A percentile compares a stretch with the other conserved stretches of the same genome.
Evolutionary conservation across 30 jellyfish, hydroid and myxozoan genomes (phyloP).

Genomic region (Hydractinia echinata): DNA sequence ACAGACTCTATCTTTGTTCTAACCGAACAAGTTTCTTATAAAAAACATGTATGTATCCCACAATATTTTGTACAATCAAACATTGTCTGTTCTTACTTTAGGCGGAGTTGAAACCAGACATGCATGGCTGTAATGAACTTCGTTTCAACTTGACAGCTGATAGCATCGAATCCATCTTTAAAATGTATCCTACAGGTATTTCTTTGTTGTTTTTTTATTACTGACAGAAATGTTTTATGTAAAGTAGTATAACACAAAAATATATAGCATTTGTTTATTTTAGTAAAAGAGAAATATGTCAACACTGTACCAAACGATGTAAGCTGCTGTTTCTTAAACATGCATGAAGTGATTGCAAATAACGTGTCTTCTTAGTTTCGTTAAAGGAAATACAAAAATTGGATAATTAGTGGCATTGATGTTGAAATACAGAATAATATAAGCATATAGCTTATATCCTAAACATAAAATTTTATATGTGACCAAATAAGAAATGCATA

Average conservation of each 20-base stretch:
- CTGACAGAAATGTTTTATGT: background rate
- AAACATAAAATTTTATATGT: too few relatives aligned
- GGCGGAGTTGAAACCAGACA: constrained; percentile 95
- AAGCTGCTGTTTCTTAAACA: constrained; percentile 4
- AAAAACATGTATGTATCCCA: background rate
- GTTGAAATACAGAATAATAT: too few relatives aligned
- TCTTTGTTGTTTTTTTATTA: too few relatives aligned
- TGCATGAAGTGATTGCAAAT: background rate
- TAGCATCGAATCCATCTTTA: constrained; percentile 85
- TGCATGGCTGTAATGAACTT: constrained; percentile 96
- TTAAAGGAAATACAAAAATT: background rate
- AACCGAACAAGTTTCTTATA: too few relatives aligned
- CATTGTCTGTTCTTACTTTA: background rate
- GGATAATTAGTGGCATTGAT: background rate
- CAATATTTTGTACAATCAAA: background rate
- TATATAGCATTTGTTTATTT: background rate
- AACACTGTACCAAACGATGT: constrained; percentile 80
- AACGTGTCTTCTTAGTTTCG: background rate
- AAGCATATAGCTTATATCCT: too few relatives aligned
- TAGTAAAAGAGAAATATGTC: constrained; percentile 66
- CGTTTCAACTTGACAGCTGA: constrained; percentile 89
- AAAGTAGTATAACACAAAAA: background rate
- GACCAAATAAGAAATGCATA: too few relatives aligned
- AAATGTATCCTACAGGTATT: constrained; percentile 87
- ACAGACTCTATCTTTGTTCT: too few relatives aligned